These are phyloP conservation scores for Scatophagus argus DNA, from an alignment of 2,113 vertebrate genomes.

Conservation along the genomic window DNA sequence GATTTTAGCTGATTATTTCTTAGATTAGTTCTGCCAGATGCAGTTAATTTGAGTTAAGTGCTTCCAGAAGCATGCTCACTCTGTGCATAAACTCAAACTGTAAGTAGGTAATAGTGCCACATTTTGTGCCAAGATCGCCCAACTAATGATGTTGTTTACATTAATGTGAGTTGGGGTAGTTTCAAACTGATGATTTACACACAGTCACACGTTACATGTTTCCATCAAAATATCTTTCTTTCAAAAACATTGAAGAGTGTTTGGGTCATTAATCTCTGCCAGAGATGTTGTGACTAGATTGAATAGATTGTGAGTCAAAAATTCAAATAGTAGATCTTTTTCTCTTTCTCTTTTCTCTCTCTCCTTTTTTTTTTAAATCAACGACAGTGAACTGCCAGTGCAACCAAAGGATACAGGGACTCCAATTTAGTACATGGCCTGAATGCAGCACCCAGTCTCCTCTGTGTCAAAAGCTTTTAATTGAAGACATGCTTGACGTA, in stretches of 20 bases:
- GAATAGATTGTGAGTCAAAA: neutral
- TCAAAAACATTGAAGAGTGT: neutral
- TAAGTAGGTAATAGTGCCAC: slow-evolving; percentile 4
- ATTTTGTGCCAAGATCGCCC: slow-evolving; percentile 8
- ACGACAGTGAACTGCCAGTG: neutral
- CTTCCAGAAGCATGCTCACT: slow-evolving; percentile 32
- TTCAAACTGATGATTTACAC: neutral
- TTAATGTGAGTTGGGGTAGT: neutral
- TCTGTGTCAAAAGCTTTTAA: slow-evolving; percentile 13
- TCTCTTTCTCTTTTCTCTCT: no score
- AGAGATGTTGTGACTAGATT: neutral
- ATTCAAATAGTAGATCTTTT: neutral
- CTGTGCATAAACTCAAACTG: slow-evolving; percentile 4
- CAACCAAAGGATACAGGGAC: neutral
- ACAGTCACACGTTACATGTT: neutral
- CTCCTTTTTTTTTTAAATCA: neutral
- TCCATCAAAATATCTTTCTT: neutral
- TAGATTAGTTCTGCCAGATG: slow-evolving; percentile 43
- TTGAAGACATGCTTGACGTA: slow-evolving; percentile 9
- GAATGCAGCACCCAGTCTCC: neutral
- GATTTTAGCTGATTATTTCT: slow-evolving; percentile 59
- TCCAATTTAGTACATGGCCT: neutral
- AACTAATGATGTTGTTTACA: slow-evolving; percentile 16
- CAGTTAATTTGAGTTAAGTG: slow-evolving; percentile 53
- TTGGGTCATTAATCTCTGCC: neutral